Evolutionary conservation across 1,140 invertebrate genomes (phyloP).

Genomic region (Fragariocoptes setiger): DNA sequence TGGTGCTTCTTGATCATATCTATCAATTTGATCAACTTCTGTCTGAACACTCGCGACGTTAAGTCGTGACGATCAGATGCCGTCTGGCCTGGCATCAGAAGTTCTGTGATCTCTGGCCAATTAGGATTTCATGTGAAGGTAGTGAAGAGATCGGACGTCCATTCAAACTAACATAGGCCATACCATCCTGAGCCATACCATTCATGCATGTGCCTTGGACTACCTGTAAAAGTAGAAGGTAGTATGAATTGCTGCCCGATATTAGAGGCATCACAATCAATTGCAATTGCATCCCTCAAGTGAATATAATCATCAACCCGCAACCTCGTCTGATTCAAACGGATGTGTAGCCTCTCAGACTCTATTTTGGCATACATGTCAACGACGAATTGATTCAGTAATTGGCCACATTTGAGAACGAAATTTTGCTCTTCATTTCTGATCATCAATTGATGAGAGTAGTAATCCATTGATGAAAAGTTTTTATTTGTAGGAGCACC

Average conservation of each 20-base stretch:
- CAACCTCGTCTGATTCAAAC: slow-evolving; percentile 5
- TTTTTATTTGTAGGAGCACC: not conserved
- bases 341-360: slow-evolving; percentile 5
- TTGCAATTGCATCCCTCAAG: slow-evolving; percentile 5
- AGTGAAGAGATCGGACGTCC: slow-evolving; percentile 18
- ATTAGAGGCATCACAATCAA: not conserved
- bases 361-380: slow-evolving; percentile 8
- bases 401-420: slow-evolving; percentile 11
- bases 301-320: slow-evolving; percentile 8
- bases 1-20: slow-evolving; percentile 11
- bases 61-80: slow-evolving; percentile 16
- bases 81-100: slow-evolving; percentile 13
- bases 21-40: slow-evolving; percentile 15
- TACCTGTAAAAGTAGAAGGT: slow-evolving; percentile 7
- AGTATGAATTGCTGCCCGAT: slow-evolving; percentile 5
- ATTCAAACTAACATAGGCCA: slow-evolving; percentile 14
- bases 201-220: slow-evolving; percentile 5
- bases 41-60: slow-evolving; percentile 16
- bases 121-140: slow-evolving; percentile 20
- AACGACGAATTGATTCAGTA: slow-evolving; percentile 10
- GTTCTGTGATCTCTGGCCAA: slow-evolving; percentile 19
- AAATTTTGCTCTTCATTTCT: slow-evolving; percentile 8
- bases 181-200: slow-evolving; percentile 14
- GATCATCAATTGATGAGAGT: not conserved
- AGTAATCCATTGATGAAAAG: not conserved